Conservation (phyloP, 2,888 invertebrate genomes). For the Ceramica pisi region DNA sequence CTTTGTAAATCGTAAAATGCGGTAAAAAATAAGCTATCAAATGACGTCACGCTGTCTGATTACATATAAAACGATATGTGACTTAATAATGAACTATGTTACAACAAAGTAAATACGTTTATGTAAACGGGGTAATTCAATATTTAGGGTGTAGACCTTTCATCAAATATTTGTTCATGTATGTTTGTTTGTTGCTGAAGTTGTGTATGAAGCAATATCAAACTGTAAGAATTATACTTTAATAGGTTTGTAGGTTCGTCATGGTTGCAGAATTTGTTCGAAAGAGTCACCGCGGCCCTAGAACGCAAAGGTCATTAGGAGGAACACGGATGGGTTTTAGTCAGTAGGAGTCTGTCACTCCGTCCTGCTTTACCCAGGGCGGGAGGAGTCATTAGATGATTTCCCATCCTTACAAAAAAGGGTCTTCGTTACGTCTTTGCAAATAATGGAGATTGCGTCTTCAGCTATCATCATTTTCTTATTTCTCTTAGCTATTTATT, state of each 20-base stretch:
- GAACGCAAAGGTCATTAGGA: no score
- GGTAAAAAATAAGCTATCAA: constrained; percentile 19
- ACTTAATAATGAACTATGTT: constrained; percentile 3
- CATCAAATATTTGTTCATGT: constrained; percentile 13
- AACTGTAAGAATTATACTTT: not conserved
- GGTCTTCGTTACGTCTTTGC: not conserved
- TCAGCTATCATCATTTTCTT: not conserved
- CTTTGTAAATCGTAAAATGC: constrained; percentile 8
- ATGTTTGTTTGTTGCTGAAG: constrained; percentile 12
- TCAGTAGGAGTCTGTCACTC: no score
- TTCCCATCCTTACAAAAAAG: no score
- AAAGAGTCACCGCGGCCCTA: no score
- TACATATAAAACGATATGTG: constrained; percentile 23
- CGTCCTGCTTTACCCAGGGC: no score
- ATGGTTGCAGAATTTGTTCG: no score
- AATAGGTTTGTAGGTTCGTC: not conserved
- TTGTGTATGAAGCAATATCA: not conserved
- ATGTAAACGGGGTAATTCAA: constrained; percentile 20
- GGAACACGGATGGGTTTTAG: no score
- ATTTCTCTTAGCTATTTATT: no score
- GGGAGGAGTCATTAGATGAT: no score
- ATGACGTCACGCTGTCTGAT: constrained; percentile 22
- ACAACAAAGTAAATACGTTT: constrained; percentile 12
- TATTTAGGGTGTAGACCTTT: constrained; percentile 24
- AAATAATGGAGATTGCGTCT: not conserved